Percentiles rank a stretch among this genome's conserved stretches.
Evolutionary conservation across 2,888 invertebrate genomes (phyloP).

Genomic region (Tenodera sinensis): DNA sequence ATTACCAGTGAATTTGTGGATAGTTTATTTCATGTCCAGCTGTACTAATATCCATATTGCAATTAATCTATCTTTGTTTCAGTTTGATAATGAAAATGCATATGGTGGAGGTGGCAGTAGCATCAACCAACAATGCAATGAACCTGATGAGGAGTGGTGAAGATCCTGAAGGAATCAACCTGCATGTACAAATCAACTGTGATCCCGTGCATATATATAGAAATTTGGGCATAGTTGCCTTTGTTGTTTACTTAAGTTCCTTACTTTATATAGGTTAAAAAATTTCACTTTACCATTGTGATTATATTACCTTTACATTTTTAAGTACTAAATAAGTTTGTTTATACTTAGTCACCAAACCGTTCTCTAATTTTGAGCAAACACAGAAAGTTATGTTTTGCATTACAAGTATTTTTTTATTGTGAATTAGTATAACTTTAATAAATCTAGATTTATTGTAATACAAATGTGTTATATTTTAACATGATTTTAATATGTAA

Average conservation of each 20-base stretch:
- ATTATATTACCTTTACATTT: too few species aligned
- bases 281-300: too few species aligned
- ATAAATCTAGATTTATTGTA: neutral
- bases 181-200: neutral
- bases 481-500: too few species aligned
- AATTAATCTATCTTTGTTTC: neutral
- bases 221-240: neutral
- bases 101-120: neutral
- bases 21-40: too few species aligned
- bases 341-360: too few species aligned
- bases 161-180: neutral
- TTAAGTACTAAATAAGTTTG: too few species aligned
- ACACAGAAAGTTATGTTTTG: neutral
- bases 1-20: too few species aligned
- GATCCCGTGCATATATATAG: neutral
- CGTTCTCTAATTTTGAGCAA: too few species aligned
- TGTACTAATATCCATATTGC: too few species aligned
- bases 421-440: neutral
- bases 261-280: too few species aligned
- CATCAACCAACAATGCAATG: neutral
- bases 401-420: neutral
- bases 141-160: slow-evolving; percentile 26
- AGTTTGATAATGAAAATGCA: slow-evolving; percentile 13
- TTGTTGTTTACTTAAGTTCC: neutral
- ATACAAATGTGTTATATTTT: too few species aligned